phyloP scores from a whole-genome alignment of 2,113 vertebrate genomes.

The Marmota flaviventris region DNA sequence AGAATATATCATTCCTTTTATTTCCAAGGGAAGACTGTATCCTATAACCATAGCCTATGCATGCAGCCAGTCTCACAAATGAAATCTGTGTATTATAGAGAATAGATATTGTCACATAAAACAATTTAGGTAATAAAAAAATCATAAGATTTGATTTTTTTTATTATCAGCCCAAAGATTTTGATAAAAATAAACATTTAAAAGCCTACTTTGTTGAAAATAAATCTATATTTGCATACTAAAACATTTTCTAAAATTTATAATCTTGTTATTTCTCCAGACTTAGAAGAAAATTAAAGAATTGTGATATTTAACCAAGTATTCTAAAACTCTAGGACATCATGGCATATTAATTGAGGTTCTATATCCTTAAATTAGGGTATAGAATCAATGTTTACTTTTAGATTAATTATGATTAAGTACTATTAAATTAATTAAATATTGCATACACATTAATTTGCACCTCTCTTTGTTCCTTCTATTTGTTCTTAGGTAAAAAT shows the following conservation, averaged over 20 bases:
- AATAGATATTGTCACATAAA: neutral
- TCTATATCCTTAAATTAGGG: neutral
- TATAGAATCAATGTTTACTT: neutral
- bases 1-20: neutral
- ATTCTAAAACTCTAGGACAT: neutral
- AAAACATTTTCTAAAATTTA: neutral
- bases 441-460: neutral
- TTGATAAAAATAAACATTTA: neutral
- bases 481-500: neutral
- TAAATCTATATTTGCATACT: neutral
- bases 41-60: neutral
- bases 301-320: neutral
- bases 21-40: neutral
- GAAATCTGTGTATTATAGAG: neutral
- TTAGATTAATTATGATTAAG: neutral
- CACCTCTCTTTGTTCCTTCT: neutral
- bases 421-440: neutral
- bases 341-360: neutral
- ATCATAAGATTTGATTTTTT: neutral
- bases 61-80: neutral
- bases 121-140: neutral
- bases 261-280: neutral
- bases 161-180: neutral
- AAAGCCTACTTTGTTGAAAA: neutral
- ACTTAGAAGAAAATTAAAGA: neutral